These are phyloP conservation scores for Volucella bombylans DNA, from an alignment of 2,888 invertebrate species.

Conservation along the genomic window DNA sequence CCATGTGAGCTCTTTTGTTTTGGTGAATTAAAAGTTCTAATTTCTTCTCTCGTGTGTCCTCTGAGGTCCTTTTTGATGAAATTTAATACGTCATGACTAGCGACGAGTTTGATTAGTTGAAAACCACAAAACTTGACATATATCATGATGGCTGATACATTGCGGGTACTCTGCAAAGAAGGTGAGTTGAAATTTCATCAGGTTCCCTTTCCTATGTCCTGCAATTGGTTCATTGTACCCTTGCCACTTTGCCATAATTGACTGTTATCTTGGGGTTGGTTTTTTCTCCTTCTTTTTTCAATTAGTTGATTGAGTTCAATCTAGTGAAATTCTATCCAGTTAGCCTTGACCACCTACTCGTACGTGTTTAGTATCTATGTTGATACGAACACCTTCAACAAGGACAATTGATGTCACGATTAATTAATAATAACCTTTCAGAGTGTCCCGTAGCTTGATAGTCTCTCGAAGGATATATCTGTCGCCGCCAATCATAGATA, in stretches of 20 bases:
- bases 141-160: no score
- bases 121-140: no score
- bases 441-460: slow-evolving; percentile 23
- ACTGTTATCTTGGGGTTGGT: slow-evolving; percentile 21
- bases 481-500: slow-evolving; percentile 23
- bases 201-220: not conserved
- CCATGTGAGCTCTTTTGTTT: not conserved
- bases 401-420: slow-evolving; percentile 35
- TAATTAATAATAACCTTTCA: slow-evolving; percentile 38
- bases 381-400: slow-evolving; percentile 2
- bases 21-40: no score
- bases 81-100: no score
- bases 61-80: no score
- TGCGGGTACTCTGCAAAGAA: no score
- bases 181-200: not conserved
- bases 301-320: slow-evolving; percentile 63
- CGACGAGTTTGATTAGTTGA: no score
- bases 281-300: slow-evolving; percentile 31
- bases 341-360: slow-evolving; percentile 10
- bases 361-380: not conserved
- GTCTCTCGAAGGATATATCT: slow-evolving; percentile 19
- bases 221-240: not conserved
- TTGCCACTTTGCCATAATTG: slow-evolving; percentile 27
- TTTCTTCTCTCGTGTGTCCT: no score
- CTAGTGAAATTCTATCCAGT: slow-evolving; percentile 39